A percentile compares a stretch with the other conserved stretches of the same genome.
Conservation (phyloP, 2,888 invertebrate genomes). For the Eupithecia pulchellata region DNA sequence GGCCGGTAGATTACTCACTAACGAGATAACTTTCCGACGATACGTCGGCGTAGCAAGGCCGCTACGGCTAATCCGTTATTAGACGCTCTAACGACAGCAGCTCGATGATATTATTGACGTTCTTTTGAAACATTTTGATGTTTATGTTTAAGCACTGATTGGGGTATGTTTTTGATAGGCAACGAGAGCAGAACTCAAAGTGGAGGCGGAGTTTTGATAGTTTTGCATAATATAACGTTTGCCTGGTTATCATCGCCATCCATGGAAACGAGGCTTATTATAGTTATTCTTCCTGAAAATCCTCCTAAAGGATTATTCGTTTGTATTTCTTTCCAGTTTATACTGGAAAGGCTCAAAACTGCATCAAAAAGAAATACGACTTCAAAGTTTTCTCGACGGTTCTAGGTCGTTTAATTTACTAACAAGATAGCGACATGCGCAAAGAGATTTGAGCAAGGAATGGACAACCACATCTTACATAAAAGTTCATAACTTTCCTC, state of each 20-base stretch:
- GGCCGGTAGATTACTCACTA: conserved; percentile 70
- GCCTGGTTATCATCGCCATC: neutral
- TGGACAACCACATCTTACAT: neutral
- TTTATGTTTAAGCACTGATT: neutral
- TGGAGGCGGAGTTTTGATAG: neutral
- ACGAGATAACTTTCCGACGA: conserved; percentile 79
- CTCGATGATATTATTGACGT: conserved; percentile 1
- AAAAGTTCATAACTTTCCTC: neutral
- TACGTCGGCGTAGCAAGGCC: conserved; percentile 44
- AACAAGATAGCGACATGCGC: neutral
- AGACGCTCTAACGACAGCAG: neutral
- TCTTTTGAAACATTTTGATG: neutral
- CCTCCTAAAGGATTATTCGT: no score
- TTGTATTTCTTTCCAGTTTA: no score
- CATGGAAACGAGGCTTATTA: neutral
- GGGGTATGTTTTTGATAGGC: neutral
- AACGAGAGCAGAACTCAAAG: no score
- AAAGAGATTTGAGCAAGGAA: neutral
- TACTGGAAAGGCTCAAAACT: neutral
- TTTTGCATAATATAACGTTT: neutral
- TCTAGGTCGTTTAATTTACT: conserved; percentile 1
- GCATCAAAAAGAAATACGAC: neutral
- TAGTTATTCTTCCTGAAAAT: no score
- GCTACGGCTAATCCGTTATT: conserved; percentile 55
- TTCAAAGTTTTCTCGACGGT: neutral